Percentiles rank a stretch among this genome's conserved stretches.
phyloP scores from a whole-genome alignment of 2,888 invertebrate genomes.

The Tupiocoris notatus region DNA sequence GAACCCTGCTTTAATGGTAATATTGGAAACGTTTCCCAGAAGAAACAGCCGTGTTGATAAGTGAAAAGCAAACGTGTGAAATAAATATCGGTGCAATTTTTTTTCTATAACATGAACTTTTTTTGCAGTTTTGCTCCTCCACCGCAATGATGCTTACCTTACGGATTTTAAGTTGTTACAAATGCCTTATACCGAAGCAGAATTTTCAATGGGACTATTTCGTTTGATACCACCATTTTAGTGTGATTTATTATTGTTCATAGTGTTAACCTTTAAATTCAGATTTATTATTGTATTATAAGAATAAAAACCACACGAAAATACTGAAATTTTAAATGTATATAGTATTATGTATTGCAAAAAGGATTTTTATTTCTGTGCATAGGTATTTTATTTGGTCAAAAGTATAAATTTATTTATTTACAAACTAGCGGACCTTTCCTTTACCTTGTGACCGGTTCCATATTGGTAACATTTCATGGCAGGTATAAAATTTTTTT shows the following conservation, averaged over 20 bases:
- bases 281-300: slow-evolving; percentile 6
- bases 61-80: too few species aligned
- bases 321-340: slow-evolving; percentile 7
- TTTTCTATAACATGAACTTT: too few species aligned
- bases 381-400: background rate
- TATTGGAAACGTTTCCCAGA: too few species aligned
- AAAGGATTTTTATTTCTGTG: slow-evolving; percentile 26
- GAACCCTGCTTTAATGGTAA: too few species aligned
- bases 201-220: background rate
- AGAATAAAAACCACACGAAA: background rate
- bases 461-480: too few species aligned
- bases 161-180: background rate
- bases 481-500: too few species aligned
- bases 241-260: background rate
- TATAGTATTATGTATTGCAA: background rate
- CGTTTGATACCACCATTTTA: background rate
- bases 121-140: background rate
- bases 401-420: slow-evolving; percentile 19
- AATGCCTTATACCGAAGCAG: background rate
- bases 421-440: too few species aligned
- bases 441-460: too few species aligned
- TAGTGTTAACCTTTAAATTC: background rate
- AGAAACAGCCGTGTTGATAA: too few species aligned
- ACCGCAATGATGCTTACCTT: background rate
- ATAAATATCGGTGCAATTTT: too few species aligned